Evolutionary conservation across 1,140 invertebrate species (phyloP), one percentile per base, ranked within the genome.

Genomic region (Drosophila hydei): DNA sequence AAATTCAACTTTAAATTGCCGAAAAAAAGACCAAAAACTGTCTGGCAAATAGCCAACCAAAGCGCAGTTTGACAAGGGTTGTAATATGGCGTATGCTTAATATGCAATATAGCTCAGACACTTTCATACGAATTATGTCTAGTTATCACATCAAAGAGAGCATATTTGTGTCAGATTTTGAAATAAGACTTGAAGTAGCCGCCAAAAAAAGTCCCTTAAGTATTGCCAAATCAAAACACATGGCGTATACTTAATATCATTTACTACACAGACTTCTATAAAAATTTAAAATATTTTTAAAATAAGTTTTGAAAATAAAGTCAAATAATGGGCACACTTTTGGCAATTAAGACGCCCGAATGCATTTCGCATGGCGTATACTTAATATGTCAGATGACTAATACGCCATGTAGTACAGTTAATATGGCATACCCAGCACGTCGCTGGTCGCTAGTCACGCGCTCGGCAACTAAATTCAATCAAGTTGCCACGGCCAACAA

Each of bases 391-490:
- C 9, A 16, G 1, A 40, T 40, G n/a, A 40, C 38, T 40, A 40
- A 40, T 40, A 42, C 38, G 38, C 38, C 30, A 11, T 7, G 48
- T 14, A 40, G 7, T 38, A 50, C 58, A 43, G 69, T 33, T 69
- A 56, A 73, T 84, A 79, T 71, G 77, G 72, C 40, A 75, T 72
- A 71, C 47, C 3, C 30, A 25, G 64, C 81, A 80, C 77, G 80
- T 63, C 59, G 58, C 61, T 45, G 7, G 11, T 8, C 38, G 56
- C 43, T 21, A 76, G 81, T 87, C 81, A 87, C 80, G 80, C 84
- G 75, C 60, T 36, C n/a, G 19, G 50, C 59, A 62, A 85, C 59
- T 87, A 85, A 85, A 85, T 85, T 85, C 74, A 85, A 87, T 85
- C 81, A 85, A 87, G 85, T 85, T 67, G 61, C 61, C 33, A 58